Evolutionary conservation across 2,113 vertebrate species (phyloP), one percentile per base, ranked within the genome.

Genomic region (Psammodynastes pulverulentus): DNA sequence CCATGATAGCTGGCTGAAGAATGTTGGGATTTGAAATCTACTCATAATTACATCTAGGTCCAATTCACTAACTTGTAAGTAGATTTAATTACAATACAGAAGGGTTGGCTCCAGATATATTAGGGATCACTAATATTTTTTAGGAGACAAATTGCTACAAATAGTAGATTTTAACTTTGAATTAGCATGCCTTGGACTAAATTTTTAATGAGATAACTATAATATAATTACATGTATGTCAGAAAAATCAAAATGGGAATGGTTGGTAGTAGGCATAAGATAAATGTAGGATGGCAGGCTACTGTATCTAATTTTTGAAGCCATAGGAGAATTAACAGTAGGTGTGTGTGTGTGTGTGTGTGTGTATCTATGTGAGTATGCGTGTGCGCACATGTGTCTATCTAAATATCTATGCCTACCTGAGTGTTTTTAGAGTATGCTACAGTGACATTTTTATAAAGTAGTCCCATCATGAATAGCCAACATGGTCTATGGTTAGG

Each of bases 201-300:
- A 23, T 6, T 51, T 85, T 54, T 87, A 23, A 46, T 34, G 46
- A 46, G 52, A 10, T 56, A 9, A 6, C 6, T 26, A 52, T 23
- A 87, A 51, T 19, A 52, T 19, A 87, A 51, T 43, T 54, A 45
- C 91, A 72, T 0, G 1, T 46, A 9, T 48, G n/a, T 0, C 67
- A 91, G 79, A 4, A 86, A 85, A 91, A 45, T 43, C 1, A n/a
- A 93, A 1, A 19, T 54, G 86, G 0, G 19, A 23, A 1, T 5
- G 34, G 46, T 91, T 90, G 0, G 15, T 67, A 89, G 34, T n/a
- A 21, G 3, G 9, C 91, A 4, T 48, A 8, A 79, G 12, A 0
- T 49, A 3, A 87, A 88, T 89, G 92, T 62, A 72, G 48, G 85
- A n/a, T 90, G 46, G 51, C 67, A 86, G 92, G 94, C 87, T 13